Percentiles rank a stretch among this genome's conserved stretches.
Evolutionary conservation across 2,888 invertebrate species (phyloP).

Genomic region (Spatulosminthurus flaviceps): DNA sequence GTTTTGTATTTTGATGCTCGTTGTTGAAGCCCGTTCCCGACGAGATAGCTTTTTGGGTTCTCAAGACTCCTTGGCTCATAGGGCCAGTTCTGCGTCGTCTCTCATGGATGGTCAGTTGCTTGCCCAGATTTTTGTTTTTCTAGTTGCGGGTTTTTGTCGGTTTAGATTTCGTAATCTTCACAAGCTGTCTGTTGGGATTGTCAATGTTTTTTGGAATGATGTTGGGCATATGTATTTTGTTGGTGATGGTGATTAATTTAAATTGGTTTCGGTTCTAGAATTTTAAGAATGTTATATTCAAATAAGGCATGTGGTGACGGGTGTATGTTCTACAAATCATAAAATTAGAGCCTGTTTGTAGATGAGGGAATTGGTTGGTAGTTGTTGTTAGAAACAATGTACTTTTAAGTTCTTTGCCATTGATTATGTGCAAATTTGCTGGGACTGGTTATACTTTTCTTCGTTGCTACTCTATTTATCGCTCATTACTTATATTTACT

Average conservation of each 20-base stretch:
- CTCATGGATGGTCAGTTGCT: conserved; percentile 62
- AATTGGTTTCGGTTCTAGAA: neutral
- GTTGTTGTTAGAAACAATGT: too few species aligned
- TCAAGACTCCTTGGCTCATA: conserved; percentile 78
- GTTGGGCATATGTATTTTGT: neutral
- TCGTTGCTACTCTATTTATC: neutral
- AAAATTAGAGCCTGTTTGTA: neutral
- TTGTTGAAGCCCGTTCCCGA: conserved; percentile 73
- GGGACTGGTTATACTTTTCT: too few species aligned
- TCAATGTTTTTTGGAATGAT: neutral
- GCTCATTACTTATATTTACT: too few species aligned
- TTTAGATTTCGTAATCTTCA: neutral
- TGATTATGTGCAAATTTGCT: too few species aligned
- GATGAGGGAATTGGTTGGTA: too few species aligned
- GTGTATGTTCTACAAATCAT: neutral
- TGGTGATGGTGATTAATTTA: conserved; percentile 5
- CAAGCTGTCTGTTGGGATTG: neutral
- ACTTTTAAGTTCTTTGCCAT: too few species aligned
- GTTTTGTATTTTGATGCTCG: conserved; percentile 32
- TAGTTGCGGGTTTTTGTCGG: conserved; percentile 18
- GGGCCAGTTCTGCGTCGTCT: conserved; percentile 63
- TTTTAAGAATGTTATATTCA: neutral
- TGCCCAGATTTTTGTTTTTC: conserved; percentile 44
- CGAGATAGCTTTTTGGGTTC: conserved; percentile 92
- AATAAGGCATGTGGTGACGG: neutral